A percentile compares a stretch with the other conserved stretches of the same genome.
These are phyloP conservation scores for Poecile atricapillus DNA, from an alignment of 2,113 vertebrate genomes.

Conservation along the genomic window DNA sequence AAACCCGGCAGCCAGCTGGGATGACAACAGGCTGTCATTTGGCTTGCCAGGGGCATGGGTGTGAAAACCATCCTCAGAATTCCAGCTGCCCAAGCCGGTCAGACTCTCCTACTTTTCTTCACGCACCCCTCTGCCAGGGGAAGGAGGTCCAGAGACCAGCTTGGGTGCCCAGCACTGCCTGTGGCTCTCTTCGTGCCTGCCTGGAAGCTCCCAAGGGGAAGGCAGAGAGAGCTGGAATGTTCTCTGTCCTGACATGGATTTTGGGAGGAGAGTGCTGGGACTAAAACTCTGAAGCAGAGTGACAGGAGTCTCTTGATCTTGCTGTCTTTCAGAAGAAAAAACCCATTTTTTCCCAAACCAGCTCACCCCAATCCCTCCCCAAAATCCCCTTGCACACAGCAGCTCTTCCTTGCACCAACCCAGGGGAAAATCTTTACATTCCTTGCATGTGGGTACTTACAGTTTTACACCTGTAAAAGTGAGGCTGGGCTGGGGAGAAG, in stretches of 20 bases:
- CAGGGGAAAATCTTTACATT: not conserved
- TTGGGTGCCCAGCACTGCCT: not conserved
- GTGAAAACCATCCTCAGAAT: not conserved
- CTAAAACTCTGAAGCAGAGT: not conserved
- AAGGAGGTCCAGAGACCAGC: not conserved
- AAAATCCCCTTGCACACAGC: not conserved
- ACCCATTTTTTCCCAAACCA: not conserved
- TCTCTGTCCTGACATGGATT: not conserved
- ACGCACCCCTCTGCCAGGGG: not conserved
- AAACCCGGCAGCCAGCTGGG: not conserved
- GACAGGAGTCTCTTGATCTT: not conserved
- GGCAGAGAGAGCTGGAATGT: not conserved
- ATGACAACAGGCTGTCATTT: not conserved
- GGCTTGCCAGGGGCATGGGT: not conserved
- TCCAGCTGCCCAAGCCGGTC: not conserved
- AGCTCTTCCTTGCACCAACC: not conserved
- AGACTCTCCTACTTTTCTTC: not conserved
- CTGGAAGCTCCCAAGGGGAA: not conserved
- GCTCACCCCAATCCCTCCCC: not conserved
- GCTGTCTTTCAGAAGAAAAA: not conserved
- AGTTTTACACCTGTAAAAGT: not conserved
- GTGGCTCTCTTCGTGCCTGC: not conserved
- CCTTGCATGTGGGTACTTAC: not conserved
- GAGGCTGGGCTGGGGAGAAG: not conserved
- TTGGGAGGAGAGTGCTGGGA: not conserved